Conservation (phyloP, 2,888 invertebrate genomes). For the Tetragonisca angustula region DNA sequence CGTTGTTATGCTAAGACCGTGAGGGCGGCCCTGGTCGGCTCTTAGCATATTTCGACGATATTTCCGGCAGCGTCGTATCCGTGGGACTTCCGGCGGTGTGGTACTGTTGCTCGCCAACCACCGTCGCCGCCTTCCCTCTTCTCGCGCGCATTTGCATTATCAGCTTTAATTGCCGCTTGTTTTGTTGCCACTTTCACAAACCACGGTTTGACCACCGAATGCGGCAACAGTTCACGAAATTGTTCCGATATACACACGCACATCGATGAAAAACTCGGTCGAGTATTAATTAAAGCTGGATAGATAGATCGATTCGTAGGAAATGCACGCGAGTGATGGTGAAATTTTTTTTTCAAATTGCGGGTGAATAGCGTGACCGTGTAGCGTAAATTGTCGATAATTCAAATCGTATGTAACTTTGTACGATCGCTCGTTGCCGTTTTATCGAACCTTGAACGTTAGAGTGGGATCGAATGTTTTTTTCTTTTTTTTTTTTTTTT, state of each 20-base stretch:
- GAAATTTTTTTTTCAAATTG: not conserved
- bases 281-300: too few species aligned
- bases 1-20: slow-evolving; percentile 81
- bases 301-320: too few species aligned
- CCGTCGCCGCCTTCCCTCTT: slow-evolving; percentile 27
- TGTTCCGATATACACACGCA: not conserved
- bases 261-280: too few species aligned
- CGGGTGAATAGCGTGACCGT: not conserved
- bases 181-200: slow-evolving; percentile 1
- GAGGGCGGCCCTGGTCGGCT: slow-evolving; percentile 70
- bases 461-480: too few species aligned
- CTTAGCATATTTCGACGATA: slow-evolving; percentile 81
- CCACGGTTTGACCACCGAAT: not conserved
- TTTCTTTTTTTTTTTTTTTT: too few species aligned
- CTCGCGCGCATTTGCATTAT: slow-evolving; percentile 72
- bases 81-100: slow-evolving; percentile 52
- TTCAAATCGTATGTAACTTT: too few species aligned
- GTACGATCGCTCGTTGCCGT: too few species aligned
- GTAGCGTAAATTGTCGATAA: too few species aligned
- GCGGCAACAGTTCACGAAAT: not conserved
- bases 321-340: not conserved
- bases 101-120: slow-evolving; percentile 36
- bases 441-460: too few species aligned
- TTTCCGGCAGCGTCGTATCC: slow-evolving; percentile 73
- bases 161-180: slow-evolving; percentile 73